phyloP scores from a whole-genome alignment of 1,140 invertebrate species.

The Atopsyche davidsoni region DNA sequence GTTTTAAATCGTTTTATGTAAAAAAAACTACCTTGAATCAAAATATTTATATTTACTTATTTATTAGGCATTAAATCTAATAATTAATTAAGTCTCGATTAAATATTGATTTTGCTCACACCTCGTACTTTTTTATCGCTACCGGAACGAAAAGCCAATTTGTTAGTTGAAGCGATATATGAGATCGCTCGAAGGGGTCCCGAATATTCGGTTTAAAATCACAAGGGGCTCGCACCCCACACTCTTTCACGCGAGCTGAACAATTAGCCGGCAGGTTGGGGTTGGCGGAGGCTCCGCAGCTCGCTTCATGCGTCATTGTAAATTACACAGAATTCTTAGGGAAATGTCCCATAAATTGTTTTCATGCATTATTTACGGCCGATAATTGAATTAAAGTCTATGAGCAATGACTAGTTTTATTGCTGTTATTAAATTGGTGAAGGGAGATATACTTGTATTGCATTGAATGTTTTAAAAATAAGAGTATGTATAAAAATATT shows the following conservation, averaged over 20 bases:
- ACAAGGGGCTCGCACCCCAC: constrained; percentile 8
- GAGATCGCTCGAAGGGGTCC: constrained; percentile 8
- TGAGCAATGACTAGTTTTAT: no score
- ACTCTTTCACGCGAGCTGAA: constrained; percentile 16
- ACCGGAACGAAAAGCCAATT: constrained; percentile 19
- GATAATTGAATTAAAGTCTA: constrained; percentile 28
- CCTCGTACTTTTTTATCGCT: no score
- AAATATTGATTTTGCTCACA: neutral
- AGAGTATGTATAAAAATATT: no score
- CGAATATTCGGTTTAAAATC: constrained; percentile 20
- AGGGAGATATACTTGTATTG: neutral
- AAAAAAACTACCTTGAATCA: no score
- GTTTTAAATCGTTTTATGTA: no score
- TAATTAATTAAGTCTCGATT: no score
- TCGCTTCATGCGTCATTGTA: constrained; percentile 22
- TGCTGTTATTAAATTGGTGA: neutral
- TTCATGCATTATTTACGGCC: constrained; percentile 19
- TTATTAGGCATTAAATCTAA: no score
- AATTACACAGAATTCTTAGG: constrained; percentile 25
- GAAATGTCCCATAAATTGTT: constrained; percentile 23
- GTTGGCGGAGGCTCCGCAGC: no score
- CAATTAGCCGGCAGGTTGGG: constrained; percentile 19
- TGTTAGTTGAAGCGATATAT: constrained; percentile 15
- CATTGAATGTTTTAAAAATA: no score
- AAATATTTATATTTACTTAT: no score